Base-by-base conservation (phyloP, 2,797 vertebrate genomes). In the Parambassis ranga region DNA sequence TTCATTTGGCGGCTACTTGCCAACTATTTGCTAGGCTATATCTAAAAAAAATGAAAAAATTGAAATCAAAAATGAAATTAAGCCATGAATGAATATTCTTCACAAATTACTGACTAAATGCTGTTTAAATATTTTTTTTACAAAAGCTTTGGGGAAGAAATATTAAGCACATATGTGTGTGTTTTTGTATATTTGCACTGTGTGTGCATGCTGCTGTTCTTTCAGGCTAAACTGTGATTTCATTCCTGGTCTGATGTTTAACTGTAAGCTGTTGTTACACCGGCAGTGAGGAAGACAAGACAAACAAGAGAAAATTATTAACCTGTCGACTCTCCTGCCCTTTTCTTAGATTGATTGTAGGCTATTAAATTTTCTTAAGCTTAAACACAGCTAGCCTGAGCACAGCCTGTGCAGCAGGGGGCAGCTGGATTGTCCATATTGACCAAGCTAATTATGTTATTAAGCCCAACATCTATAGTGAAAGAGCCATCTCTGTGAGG, bases 381-480 rank as follows among this genome's bases (percentile, higher is more conserved):
- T 58, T 72, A 74, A 84, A 78, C 64, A 77, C 4, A 52, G 47
- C 20, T 20, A 41, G 30, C 50, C 43, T 60, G 11, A 58, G 42
- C 47, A 10, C n/a, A 74, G 41, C 33, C 41, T 38, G 36, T 10
- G 44, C 57, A 36, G 28, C 56, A 53, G 67, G 65, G 59, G 66
- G 52, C 51, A 56, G 53, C 56, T 52, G 64, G 14, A 48, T 63
- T 19, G 62, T 69, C 27, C 36, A 50, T 69, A 81, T 71, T 79
- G 77, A 86, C 68, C 50, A 24, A 32, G 68, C 41, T 66, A 32
- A 71, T 56, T 20, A 22, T 77, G 77, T 60, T 53, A n/a, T n/a
- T n/a, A n/a, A n/a, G 32, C 43, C 67, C 23, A 58, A 66, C 53
- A 75, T 35, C 46, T 28, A 42, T 60, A 79, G 81, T 76, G 51